Evolutionary conservation across 2,113 vertebrate genomes (phyloP).

Genomic region (Raphicerus campestris): DNA sequence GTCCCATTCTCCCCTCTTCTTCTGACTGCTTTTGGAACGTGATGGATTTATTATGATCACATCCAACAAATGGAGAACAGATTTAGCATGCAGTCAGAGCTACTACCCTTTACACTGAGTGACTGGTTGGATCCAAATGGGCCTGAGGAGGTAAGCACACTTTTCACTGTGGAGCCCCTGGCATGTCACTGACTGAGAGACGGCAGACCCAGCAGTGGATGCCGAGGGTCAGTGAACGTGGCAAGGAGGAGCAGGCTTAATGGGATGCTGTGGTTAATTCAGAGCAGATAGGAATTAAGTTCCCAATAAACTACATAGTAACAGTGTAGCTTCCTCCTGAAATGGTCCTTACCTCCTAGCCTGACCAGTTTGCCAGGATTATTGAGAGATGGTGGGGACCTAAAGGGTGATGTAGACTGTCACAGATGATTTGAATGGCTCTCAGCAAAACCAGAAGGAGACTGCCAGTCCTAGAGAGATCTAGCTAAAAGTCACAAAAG

Average conservation of each 20-base stretch:
- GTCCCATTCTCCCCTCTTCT: neutral
- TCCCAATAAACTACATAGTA: neutral
- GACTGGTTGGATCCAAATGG: neutral
- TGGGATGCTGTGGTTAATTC: neutral
- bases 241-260: neutral
- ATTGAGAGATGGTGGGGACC: neutral
- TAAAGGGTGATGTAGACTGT: neutral
- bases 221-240: neutral
- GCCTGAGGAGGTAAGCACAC: neutral
- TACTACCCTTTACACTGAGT: neutral
- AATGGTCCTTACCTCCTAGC: neutral
- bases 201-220: no score
- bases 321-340: neutral
- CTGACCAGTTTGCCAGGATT: neutral
- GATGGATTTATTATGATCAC: neutral
- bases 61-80: neutral
- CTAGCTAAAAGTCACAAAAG: neutral
- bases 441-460: neutral
- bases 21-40: neutral
- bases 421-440: neutral
- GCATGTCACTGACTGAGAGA: neutral
- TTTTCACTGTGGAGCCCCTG: neutral
- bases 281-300: neutral
- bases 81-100: neutral
- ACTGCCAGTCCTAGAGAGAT: neutral